Evolutionary conservation across 2,888 invertebrate species (phyloP), one percentile per base, ranked within the genome.

Genomic region (Luffia ferchaultella): DNA sequence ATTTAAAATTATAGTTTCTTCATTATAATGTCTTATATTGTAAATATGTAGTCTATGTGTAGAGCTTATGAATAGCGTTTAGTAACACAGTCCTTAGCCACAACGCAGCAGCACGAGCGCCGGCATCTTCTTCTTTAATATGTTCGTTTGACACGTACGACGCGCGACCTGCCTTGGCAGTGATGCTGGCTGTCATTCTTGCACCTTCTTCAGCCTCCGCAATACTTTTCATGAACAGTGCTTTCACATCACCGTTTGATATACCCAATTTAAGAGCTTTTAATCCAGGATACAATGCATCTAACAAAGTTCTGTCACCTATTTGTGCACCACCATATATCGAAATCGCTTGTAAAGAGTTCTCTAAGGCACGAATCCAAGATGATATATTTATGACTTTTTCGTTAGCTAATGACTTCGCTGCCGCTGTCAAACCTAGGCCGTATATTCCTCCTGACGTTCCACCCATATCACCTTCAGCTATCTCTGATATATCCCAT

Each of bases 401-500:
- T 0, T 65, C 66, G 45, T 83, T 61, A 20, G 73, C 64, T 48
- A 88, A 72, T 45, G 78, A 70, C 46, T 82, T 80, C 0, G 88
- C 86, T 0, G 88, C 88, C 0, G 89, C 88, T 1, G 91, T 87
- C 52, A 95, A 86, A 53, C 93, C 87, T 54, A 95, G 77, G 53
- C 91, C 89, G 75, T 93, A 94, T 45, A 95, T 80, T 1, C 90
- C 93, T 0, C 94, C 94, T 0, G 92, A 89, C 0, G 92, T 89
- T 1, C 95, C 93, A 0, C 93, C 93, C 88, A 93, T 91, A 46
- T 82, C 77, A 16, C 85, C 85, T 64, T 93, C 92, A 0, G 90
- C 88, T 3, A 90, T 76, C 55, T 85, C 85, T 0, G 89, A 87
- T 20, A 88, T 60, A 47, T 83, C 73, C 64, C 76, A 73, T 18